Evolutionary conservation across 2,888 invertebrate species (phyloP).

Genomic region (Amphipyra berbera): DNA sequence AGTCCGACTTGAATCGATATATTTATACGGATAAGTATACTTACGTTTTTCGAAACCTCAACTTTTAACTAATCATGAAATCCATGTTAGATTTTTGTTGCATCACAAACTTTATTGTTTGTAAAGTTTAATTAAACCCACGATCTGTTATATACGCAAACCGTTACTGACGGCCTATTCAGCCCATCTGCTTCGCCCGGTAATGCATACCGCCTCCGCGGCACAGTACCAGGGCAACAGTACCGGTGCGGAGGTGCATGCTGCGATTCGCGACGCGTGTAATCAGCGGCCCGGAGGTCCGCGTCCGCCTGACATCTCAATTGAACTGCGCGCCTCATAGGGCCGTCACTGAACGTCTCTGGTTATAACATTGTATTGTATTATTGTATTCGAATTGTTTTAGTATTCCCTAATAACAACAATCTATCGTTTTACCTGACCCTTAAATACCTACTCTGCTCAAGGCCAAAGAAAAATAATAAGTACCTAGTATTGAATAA

Average conservation of each 20-base stretch:
- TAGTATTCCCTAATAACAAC: too few species aligned
- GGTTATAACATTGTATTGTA: background rate
- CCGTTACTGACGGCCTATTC: constrained; percentile 24
- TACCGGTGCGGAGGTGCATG: constrained; percentile 24
- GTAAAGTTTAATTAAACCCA: constrained; percentile 15
- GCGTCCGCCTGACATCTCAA: constrained; percentile 62
- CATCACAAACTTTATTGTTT: background rate
- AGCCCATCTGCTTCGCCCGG: constrained; percentile 7
- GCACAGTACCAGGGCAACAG: constrained; percentile 24
- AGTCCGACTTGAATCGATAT: too few species aligned
- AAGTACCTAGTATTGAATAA: too few species aligned
- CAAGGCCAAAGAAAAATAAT: too few species aligned
- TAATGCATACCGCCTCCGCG: constrained; percentile 2
- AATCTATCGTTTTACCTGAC: too few species aligned
- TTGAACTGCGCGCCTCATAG: constrained; percentile 50
- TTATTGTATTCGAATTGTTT: background rate
- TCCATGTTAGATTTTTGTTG: background rate
- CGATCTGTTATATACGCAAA: background rate
- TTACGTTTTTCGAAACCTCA: too few species aligned
- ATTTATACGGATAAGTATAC: too few species aligned
- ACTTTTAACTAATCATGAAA: too few species aligned
- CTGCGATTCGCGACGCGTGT: constrained; percentile 55
- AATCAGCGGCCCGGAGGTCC: constrained; percentile 49
- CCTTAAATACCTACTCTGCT: background rate
- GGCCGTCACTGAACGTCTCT: constrained; percentile 6